Evolutionary conservation across 1,140 invertebrate genomes (phyloP), one percentile per base, ranked within the genome.

Genomic region (Augochlora pura): DNA sequence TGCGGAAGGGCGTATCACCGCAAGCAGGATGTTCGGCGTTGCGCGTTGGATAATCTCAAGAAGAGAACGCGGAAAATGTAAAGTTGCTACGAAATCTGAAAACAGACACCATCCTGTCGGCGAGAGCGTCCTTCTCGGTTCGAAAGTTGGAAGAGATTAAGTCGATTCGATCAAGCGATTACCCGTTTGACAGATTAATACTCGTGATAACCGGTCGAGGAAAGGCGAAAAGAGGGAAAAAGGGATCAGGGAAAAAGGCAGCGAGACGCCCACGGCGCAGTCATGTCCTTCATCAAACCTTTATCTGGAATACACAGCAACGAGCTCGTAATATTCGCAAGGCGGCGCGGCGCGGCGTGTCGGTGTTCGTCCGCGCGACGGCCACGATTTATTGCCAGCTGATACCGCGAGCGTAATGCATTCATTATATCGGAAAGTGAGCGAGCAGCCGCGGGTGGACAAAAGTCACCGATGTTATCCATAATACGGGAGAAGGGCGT

Each of bases 381-480:
- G 18, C 10, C 46, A 64, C 18, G 60, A 78, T 78, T 78, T 78
- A 78, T 78, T 65, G 69, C 60, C 38, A 60, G 46, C 69, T 72
- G 76, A 78, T 78, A 78, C 68, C 60, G 59, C 59, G 39, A 39
- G 60, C 49, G 60, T 72, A 71, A 78, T 78, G 76, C 76, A 78
- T 78, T 78, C 76, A 57, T 78, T 78, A 78, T 78, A 78, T 71
- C 76, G 68, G 68, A 64, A 54, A 57, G 76, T 65, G 76, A 49
- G 52, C 42, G 39, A 27, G n/a, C 10, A 52, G 46, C 65, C 68
- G 42, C 14, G 21, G 46, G 52, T 64, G 63, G 42, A 80, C 62
- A 62, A 67, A 80, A 80, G 70, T 80, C 77, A 49, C 21, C 72
- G 70, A 85, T 84, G 77, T 14, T 83, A 84, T 83, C 77, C 80